Conservation (phyloP, 2,113 vertebrate species). For the Protobothrops flavoviridis region DNA sequence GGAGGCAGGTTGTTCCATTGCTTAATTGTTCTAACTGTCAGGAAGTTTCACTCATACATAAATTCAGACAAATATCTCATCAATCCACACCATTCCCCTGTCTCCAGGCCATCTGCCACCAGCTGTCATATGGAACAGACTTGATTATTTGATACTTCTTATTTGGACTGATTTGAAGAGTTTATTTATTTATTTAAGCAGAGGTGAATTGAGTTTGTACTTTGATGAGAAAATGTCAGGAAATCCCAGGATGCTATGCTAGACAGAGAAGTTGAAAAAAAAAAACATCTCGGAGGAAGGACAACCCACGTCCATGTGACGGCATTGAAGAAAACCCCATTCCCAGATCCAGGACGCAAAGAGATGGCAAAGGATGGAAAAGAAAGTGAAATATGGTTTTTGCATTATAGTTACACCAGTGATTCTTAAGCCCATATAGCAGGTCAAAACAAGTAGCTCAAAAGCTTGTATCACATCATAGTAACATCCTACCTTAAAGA, state of each 20-base stretch:
- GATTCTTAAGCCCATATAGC: not conserved
- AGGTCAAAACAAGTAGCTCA: not conserved
- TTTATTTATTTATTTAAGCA: not conserved
- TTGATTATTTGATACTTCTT: not conserved
- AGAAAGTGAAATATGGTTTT: not conserved
- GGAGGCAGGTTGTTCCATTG: too few species aligned
- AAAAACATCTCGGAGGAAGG: not conserved
- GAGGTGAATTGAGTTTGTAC: not conserved
- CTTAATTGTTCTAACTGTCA: too few species aligned
- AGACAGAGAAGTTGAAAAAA: not conserved
- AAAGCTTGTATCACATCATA: not conserved
- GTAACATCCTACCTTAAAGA: not conserved
- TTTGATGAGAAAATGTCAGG: not conserved
- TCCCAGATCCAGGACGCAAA: not conserved
- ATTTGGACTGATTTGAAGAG: not conserved
- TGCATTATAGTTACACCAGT: not conserved
- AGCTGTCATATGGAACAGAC: not conserved
- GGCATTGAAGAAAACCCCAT: not conserved
- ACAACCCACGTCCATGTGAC: not conserved
- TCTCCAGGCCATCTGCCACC: not conserved
- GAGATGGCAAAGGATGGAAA: not conserved
- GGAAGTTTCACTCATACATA: not conserved
- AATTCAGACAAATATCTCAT: not conserved
- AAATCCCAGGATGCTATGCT: not conserved
- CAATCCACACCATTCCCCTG: not conserved